phyloP scores from a whole-genome alignment of 1,140 invertebrate species.

The Panagrolaimus sp. region DNA sequence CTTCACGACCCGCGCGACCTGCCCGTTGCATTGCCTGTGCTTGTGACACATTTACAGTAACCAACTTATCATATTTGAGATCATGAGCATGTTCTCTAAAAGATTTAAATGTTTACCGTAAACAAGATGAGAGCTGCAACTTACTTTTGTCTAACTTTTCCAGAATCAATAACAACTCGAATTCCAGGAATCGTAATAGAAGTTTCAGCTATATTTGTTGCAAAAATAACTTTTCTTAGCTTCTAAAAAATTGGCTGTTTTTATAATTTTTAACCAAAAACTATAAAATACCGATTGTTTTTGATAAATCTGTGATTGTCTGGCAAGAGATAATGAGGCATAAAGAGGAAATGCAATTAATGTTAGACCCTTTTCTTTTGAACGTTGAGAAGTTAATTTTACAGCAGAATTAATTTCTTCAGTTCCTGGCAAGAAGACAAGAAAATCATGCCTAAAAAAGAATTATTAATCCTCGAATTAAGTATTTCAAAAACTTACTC shows the following conservation, averaged over 20 bases:
- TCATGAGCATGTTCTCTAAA: conserved; percentile 41
- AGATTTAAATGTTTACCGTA: conserved; percentile 13
- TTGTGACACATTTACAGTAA: conserved; percentile 54
- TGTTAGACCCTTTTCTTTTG: not conserved
- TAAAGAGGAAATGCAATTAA: conserved; percentile 76
- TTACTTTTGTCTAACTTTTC: conserved; percentile 76
- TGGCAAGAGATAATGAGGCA: conserved; percentile 66
- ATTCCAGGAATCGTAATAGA: conserved; percentile 91
- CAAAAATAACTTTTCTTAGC: conserved; percentile 79
- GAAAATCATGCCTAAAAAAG: conserved; percentile 69
- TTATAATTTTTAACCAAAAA: not conserved
- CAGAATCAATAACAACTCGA: conserved; percentile 86
- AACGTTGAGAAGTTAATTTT: conserved; percentile 57
- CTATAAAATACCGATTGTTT: conserved; percentile 16
- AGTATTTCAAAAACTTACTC: conserved; percentile 27
- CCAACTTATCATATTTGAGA: conserved; percentile 44
- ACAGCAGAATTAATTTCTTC: conserved; percentile 89
- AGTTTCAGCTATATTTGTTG: conserved; percentile 97
- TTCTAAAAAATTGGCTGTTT: conserved; percentile 58
- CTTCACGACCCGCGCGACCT: conserved; percentile 63
- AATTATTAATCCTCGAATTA: conserved; percentile 9
- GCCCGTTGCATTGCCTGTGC: conserved; percentile 59
- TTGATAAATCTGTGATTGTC: conserved; percentile 24
- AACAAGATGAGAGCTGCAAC: conserved; percentile 23
- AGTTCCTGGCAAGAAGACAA: conserved; percentile 96